Evolutionary conservation across 2,888 invertebrate genomes (phyloP), one percentile per base, ranked within the genome.

Genomic region (Colostygia pectinataria): DNA sequence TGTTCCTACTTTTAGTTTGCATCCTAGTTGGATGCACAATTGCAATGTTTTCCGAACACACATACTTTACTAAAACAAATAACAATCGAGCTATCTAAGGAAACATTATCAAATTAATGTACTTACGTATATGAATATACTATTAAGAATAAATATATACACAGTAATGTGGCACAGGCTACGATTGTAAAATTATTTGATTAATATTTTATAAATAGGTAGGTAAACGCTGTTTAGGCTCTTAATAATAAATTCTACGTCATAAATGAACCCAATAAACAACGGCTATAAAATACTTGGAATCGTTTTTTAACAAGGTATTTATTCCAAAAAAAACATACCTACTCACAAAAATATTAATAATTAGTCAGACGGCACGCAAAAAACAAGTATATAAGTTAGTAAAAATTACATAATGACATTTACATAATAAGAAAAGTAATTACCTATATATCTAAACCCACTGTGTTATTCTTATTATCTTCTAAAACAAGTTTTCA

Each of bases 151-250:
- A 77, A 68, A 67, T 74, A 80, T 77, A 77, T 80, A 83, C 77
- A 84, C 75, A 71, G 55, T 73, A 68, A 78, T 79, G 87, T 89
- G 89, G 89, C 88, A 89, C 88, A 79, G 78, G 74, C 86, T 86
- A 87, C 76, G 64, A 67, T 74, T 65, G 64, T 65, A 63, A 55
- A 52, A 48, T 40, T 45, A 45, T 39, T 49, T 32, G 44, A 41
- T 37, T 20, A 28, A 54, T 45, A 45, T 20, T 23, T 43, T 36
- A 55, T 32, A 47, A 44, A 38, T 50, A 51, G 34, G 27, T 52
- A 40, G 4, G 15, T 45, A 49, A 55, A 53, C 43, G 50, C 48
- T 54, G 47, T 50, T 47, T 61, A 64, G 57, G 55, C 54, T 52
- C 48, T 42, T 41, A 52, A 50, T 50, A 50, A n/a, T n/a, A n/a